These are phyloP conservation scores for Epirrhoe tristata DNA, from an alignment of 2,888 invertebrate genomes.

Conservation along the genomic window DNA sequence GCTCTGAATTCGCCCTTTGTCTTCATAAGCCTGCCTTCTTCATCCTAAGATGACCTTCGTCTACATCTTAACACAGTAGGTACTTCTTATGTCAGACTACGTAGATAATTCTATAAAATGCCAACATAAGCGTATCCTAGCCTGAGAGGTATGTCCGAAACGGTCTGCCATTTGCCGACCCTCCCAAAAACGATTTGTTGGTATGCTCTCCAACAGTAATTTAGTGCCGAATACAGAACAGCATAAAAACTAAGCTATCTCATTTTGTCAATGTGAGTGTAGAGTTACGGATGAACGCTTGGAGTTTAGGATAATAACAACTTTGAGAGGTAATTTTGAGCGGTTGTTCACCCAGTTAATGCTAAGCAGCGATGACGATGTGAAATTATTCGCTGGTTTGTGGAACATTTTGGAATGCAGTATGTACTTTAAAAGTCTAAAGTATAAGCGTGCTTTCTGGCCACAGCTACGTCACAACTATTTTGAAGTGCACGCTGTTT, in stretches of 20 bases:
- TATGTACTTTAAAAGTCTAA: too few species aligned
- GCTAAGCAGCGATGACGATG: too few species aligned
- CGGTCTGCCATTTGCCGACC: constrained; percentile 21
- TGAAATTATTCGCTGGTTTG: too few species aligned
- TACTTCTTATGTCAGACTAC: neutral
- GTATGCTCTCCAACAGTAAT: constrained; percentile 35
- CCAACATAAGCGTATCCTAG: neutral
- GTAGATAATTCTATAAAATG: neutral
- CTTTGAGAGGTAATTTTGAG: neutral
- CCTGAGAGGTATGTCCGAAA: constrained; percentile 22
- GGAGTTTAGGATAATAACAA: neutral
- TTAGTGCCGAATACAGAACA: constrained; percentile 37
- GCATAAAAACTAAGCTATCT: constrained; percentile 27
- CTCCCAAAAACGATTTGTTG: constrained; percentile 40
- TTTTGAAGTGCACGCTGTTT: too few species aligned
- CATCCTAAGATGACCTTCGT: neutral
- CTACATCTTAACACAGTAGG: neutral
- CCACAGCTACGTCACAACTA: too few species aligned
- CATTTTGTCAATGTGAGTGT: constrained; percentile 34
- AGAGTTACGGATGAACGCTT: neutral
- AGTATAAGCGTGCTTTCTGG: too few species aligned
- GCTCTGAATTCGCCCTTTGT: neutral
- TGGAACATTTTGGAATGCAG: too few species aligned
- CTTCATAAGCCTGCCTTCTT: neutral
- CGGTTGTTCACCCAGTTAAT: neutral